Percentiles rank a stretch among this genome's conserved stretches.
phyloP scores from a whole-genome alignment of 2,797 vertebrate species.

The Strix occidentalis region DNA sequence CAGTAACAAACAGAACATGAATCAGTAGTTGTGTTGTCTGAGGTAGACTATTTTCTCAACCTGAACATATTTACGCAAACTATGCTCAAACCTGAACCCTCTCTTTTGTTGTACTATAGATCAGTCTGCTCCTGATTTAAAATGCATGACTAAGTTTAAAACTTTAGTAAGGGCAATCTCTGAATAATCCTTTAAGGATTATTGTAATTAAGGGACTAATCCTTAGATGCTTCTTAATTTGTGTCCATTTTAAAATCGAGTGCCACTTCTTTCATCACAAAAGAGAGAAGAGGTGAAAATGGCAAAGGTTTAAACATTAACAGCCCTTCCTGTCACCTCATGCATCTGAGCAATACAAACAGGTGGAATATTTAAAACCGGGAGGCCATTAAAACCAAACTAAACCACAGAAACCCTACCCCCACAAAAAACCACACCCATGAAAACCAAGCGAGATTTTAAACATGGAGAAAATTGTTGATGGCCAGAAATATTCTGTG shows the following conservation, averaged over 20 bases:
- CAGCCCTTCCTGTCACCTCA: conserved; percentile 61
- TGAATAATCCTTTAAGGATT: conserved; percentile 71
- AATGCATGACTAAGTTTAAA: conserved; percentile 68
- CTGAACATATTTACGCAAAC: conserved; percentile 11
- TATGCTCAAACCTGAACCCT: background rate
- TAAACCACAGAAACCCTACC: background rate
- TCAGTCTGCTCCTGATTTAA: conserved; percentile 49
- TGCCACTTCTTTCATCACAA: conserved; percentile 68
- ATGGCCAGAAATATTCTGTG: background rate
- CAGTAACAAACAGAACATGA: background rate
- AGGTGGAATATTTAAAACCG: conserved; percentile 35
- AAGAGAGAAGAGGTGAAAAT: conserved; percentile 69
- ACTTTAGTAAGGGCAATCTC: conserved; percentile 56
- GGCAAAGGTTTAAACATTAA: conserved; percentile 62
- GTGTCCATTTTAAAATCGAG: conserved; percentile 61
- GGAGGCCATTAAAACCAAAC: background rate
- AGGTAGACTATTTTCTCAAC: background rate
- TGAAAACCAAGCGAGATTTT: background rate
- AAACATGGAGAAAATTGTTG: background rate
- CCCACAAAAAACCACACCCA: background rate
- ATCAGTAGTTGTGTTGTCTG: background rate
- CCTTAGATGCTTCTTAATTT: conserved; percentile 61
- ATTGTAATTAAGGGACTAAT: conserved; percentile 71
- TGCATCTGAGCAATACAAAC: conserved; percentile 6
- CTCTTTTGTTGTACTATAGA: conserved; percentile 36